Conservation (phyloP, 2,113 vertebrate genomes). For the Phaethon lepturus region DNA sequence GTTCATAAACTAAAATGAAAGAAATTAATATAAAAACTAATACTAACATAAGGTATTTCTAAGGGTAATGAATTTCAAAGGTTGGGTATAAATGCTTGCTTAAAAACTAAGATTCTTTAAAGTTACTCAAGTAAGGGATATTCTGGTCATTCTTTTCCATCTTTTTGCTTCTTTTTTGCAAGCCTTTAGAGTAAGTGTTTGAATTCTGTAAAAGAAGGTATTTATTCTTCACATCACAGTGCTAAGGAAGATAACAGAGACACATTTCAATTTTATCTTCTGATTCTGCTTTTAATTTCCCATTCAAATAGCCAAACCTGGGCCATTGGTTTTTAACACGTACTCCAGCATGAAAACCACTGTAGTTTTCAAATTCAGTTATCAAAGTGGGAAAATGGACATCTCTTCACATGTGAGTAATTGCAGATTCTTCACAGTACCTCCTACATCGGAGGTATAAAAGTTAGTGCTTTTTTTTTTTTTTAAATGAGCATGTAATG, state of each 20-base stretch:
- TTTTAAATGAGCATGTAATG: not conserved
- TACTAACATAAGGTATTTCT: not conserved
- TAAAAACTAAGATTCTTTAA: not conserved
- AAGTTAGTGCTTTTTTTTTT: not conserved
- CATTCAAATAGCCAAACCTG: not conserved
- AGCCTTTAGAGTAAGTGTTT: not conserved
- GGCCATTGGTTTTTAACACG: not conserved
- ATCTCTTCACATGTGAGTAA: not conserved
- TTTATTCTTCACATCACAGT: not conserved
- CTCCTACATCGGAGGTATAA: not conserved
- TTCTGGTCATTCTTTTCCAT: not conserved
- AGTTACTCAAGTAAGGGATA: not conserved
- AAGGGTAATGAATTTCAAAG: not conserved
- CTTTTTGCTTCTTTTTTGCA: not conserved
- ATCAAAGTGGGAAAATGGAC: not conserved
- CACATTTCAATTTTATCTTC: not conserved
- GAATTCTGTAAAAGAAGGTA: not conserved
- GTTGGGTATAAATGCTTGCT: not conserved
- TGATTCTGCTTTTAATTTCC: not conserved
- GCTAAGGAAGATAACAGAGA: not conserved
- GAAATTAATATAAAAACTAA: not conserved
- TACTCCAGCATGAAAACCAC: not conserved
- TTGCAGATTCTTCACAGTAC: not conserved
- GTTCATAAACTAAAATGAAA: not conserved
- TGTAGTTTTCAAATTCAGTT: not conserved